Base-by-base conservation (phyloP, 1,140 invertebrate genomes). In the Drosophila kikkawai region DNA sequence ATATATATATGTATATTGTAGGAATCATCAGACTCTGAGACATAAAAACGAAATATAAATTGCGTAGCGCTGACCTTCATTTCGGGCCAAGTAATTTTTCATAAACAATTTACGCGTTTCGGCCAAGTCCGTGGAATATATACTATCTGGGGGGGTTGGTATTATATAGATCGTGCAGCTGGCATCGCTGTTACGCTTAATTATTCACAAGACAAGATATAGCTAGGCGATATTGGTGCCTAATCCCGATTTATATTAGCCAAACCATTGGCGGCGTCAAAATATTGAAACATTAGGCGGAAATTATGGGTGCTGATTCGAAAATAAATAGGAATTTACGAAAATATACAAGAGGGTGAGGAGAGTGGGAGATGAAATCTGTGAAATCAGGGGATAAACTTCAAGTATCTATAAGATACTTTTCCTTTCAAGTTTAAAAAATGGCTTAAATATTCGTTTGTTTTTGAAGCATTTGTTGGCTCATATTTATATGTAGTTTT, bases 91-190 rank as follows among this genome's bases (percentile, higher is more conserved):
- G 84, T 87, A 87, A 87, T 87, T 87, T 87, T 87, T 87, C 84
- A 87, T 87, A 87, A 87, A 90, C 84, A 87, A 88, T 87, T 88
- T 87, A 87, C 84, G 84, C 84, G 85, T 87, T 87, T 88, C 83
- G 64, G 36, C 56, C 69, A 60, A 15, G 41, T 37, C 26, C 22
- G 58, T 61, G 13, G 26, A 56, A 15, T 7, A 15, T 15, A 41
- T 17, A 42, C 9, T n/a, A 41, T 34, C 9, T 48, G 13, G 7
- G 2, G 45, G 13, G 19, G 15, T 5, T n/a, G n/a, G 15, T 44
- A 11, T 13, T 34, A 37, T 29, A 15, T 51, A n/a, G 55, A 29
- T 55, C 37, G 22, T 47, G 55, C 84, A 87, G 84, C 83, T 86
- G 84, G 71, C 68, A 44, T 65, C 15, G 68, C 58, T 78, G 71